These are phyloP conservation scores for Pica pica DNA, from an alignment of 2,113 vertebrate species.

Conservation along the genomic window DNA sequence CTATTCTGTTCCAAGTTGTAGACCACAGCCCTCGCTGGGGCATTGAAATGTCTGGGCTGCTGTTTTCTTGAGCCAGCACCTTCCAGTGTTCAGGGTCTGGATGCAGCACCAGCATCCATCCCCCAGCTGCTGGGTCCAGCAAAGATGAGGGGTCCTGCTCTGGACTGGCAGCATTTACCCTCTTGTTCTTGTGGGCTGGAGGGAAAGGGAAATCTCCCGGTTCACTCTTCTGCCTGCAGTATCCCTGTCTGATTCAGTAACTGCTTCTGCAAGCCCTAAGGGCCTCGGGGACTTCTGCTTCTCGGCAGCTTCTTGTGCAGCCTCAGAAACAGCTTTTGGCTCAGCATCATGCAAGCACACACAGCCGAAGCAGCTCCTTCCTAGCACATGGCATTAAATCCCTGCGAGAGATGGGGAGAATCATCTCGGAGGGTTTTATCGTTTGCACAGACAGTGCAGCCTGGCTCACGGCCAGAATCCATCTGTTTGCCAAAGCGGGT, in stretches of 20 bases:
- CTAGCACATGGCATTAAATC: not conserved
- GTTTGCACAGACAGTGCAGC: not conserved
- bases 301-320: not conserved
- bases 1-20: conserved; percentile 3
- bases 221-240: not conserved
- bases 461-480: not conserved
- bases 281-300: not conserved
- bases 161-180: not conserved
- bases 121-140: rapidly evolving
- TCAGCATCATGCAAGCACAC: not conserved
- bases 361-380: rapidly evolving
- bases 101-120: rapidly evolving
- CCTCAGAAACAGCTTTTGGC: not conserved
- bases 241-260: not conserved
- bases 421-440: not conserved
- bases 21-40: not conserved
- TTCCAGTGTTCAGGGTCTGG: not conserved
- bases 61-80: not conserved
- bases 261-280: not conserved
- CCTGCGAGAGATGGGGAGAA: not conserved
- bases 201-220: not conserved
- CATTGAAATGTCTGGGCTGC: not conserved
- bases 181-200: rapidly evolving
- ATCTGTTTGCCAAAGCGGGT: rapidly evolving
- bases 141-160: not conserved